A percentile compares a stretch with the other conserved stretches of the same genome.
These are phyloP conservation scores for Notodonta dromedarius DNA, from an alignment of 2,888 invertebrate genomes.

Conservation along the genomic window DNA sequence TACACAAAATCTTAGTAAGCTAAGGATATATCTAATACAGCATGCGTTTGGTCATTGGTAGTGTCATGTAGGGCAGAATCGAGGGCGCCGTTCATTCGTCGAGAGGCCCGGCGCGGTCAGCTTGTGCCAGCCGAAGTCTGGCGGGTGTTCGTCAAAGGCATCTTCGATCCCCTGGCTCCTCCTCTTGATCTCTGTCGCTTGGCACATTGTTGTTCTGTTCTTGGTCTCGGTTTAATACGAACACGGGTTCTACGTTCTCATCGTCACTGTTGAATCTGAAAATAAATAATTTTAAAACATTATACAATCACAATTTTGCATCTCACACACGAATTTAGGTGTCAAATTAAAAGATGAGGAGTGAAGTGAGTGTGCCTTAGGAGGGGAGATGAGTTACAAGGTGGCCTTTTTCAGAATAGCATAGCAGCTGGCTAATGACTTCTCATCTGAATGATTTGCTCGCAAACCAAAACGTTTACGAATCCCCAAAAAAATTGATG, in stretches of 20 bases:
- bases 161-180: slow-evolving; percentile 37
- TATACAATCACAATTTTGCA: not conserved
- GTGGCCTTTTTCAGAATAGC: too few species aligned
- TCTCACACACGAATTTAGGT: too few species aligned
- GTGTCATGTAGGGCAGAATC: not conserved
- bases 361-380: too few species aligned
- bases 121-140: slow-evolving; percentile 34
- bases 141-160: slow-evolving; percentile 51
- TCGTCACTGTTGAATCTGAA: slow-evolving; percentile 69
- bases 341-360: too few species aligned
- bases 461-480: too few species aligned
- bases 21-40: not conserved
- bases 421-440: too few species aligned
- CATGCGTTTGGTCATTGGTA: slow-evolving; percentile 7
- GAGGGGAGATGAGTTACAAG: too few species aligned
- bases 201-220: slow-evolving; percentile 69
- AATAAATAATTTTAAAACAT: not conserved
- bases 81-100: not conserved
- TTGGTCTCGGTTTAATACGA: slow-evolving; percentile 61
- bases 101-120: not conserved
- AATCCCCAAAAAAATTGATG: too few species aligned
- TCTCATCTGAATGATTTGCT: too few species aligned
- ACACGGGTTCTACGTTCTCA: slow-evolving; percentile 70
- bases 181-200: slow-evolving; percentile 52
- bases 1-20: not conserved